phyloP scores from a whole-genome alignment of 2,113 vertebrate genomes.

The Hemiscyllium ocellatum region DNA sequence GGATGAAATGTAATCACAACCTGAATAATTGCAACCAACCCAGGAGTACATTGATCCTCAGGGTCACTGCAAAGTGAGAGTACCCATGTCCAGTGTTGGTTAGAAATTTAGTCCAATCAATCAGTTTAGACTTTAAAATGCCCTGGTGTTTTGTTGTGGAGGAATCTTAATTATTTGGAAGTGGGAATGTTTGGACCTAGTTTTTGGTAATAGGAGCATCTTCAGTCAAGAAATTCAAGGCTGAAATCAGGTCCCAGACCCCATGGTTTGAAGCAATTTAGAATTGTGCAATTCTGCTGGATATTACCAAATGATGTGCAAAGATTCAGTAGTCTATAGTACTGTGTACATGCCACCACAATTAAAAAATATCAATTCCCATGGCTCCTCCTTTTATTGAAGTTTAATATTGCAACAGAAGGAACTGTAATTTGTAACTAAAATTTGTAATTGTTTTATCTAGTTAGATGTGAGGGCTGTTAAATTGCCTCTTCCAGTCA shows the following conservation, averaged over 20 bases:
- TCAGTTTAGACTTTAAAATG: neutral
- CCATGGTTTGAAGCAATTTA: neutral
- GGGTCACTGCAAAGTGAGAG: neutral
- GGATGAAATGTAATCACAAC: neutral
- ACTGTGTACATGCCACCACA: constrained; percentile 6
- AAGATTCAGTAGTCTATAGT: neutral
- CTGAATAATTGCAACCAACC: neutral
- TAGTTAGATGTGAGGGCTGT: constrained; percentile 5
- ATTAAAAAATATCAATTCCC: constrained; percentile 34
- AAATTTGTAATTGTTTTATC: constrained; percentile 33
- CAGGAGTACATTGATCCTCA: neutral
- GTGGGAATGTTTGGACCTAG: neutral
- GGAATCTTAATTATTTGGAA: neutral
- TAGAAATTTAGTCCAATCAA: neutral
- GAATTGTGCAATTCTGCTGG: neutral
- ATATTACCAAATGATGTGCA: neutral
- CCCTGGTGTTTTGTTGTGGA: neutral
- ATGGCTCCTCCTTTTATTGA: constrained; percentile 21
- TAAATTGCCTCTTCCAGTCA: neutral
- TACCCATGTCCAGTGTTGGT: neutral
- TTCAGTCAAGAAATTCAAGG: neutral
- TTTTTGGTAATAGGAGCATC: neutral
- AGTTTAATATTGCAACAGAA: neutral
- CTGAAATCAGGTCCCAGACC: neutral
- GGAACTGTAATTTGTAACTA: constrained; percentile 4